phyloP scores from a whole-genome alignment of 2,113 vertebrate genomes.

The Platanista minor region DNA sequence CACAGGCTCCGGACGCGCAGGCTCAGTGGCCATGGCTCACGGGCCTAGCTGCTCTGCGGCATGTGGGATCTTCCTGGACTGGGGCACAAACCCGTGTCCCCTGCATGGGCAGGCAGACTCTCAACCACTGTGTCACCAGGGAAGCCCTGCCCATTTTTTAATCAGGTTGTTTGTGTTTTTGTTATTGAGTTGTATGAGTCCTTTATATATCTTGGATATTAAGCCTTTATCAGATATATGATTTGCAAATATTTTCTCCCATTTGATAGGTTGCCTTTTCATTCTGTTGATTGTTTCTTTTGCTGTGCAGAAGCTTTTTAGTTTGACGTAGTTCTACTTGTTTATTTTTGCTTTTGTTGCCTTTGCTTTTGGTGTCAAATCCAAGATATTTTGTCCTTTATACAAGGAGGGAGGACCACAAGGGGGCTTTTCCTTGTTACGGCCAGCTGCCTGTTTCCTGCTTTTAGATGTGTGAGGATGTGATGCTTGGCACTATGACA shows the following conservation, averaged over 20 bases:
- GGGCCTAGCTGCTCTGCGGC: too few relatives aligned
- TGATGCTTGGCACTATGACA: background rate
- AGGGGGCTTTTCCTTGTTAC: background rate
- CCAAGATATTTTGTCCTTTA: background rate
- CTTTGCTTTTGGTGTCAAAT: background rate
- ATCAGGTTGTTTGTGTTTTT: too few relatives aligned
- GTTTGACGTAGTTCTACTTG: background rate
- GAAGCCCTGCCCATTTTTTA: too few relatives aligned
- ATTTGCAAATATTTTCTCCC: background rate
- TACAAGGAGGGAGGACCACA: background rate
- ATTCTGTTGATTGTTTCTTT: background rate
- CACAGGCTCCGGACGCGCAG: too few relatives aligned
- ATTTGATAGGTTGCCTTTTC: background rate
- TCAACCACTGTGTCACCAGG: too few relatives aligned
- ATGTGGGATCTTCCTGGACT: too few relatives aligned
- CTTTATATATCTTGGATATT: too few relatives aligned
- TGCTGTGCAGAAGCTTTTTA: background rate
- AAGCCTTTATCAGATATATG: background rate
- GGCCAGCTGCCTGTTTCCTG: background rate
- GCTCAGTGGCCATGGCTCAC: too few relatives aligned
- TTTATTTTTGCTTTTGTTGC: background rate
- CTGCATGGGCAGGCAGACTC: too few relatives aligned
- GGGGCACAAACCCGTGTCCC: too few relatives aligned
- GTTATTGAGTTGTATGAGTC: too few relatives aligned
- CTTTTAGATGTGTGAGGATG: background rate